These are phyloP conservation scores for Drosophila melanosoma DNA, from an alignment of 2,888 invertebrate genomes.

Conservation along the genomic window DNA sequence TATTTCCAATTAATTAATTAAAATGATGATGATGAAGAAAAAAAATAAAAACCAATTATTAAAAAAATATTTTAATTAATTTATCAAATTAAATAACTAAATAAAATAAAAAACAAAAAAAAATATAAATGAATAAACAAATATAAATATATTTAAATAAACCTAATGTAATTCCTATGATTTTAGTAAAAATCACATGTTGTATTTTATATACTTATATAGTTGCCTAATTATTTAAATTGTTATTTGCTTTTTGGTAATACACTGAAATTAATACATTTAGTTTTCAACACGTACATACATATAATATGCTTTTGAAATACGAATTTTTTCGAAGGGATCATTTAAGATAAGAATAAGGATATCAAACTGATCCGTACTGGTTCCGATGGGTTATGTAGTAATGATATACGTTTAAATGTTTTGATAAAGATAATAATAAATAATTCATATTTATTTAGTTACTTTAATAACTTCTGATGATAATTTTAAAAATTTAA, in stretches of 20 bases:
- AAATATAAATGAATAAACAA: not conserved
- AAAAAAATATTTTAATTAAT: not conserved
- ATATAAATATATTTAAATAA: not conserved
- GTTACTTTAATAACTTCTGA: not conserved
- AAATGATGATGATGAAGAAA: too few relatives aligned
- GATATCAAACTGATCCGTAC: not conserved
- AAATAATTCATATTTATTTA: not conserved
- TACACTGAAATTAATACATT: constrained; percentile 1
- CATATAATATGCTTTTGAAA: not conserved
- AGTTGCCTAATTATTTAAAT: not conserved
- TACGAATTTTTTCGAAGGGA: not conserved
- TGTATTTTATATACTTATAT: not conserved
- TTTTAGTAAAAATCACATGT: not conserved
- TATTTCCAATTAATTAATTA: too few relatives aligned
- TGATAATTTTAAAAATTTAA: too few relatives aligned
- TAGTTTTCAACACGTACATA: constrained; percentile 3
- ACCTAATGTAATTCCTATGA: not conserved
- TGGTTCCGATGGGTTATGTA: not conserved
- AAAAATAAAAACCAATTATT: not conserved
- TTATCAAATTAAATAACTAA: too few relatives aligned
- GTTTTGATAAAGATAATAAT: not conserved
- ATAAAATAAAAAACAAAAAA: not conserved
- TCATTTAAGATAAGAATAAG: not conserved
- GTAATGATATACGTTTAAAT: not conserved
- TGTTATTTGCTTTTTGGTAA: not conserved